Evolutionary conservation across 2,888 invertebrate genomes (phyloP).

Genomic region (Scaptomyza caliginosa): DNA sequence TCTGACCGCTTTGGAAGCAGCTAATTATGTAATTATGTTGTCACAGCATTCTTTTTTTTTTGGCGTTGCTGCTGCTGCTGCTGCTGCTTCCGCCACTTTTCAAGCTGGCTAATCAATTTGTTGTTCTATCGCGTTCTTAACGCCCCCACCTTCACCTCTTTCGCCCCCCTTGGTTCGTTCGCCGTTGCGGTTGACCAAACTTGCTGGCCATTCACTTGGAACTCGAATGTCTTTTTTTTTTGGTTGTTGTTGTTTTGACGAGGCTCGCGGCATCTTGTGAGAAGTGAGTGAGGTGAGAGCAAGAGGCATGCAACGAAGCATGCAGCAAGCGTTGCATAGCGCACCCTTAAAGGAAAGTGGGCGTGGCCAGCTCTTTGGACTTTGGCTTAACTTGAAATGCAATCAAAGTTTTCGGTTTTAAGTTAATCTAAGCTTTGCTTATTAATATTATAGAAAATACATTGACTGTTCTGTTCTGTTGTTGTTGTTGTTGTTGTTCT

Average conservation of each 20-base stretch:
- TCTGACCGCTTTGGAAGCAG: constrained; percentile 63
- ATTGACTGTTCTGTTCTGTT: constrained; percentile 10
- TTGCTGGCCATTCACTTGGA: constrained; percentile 64
- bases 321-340: constrained; percentile 25
- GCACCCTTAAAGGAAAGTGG: constrained; percentile 25
- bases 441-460: constrained; percentile 44
- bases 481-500: constrained; percentile 19
- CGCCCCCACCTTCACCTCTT: neutral
- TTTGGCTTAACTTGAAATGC: too few species aligned
- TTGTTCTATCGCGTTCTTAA: constrained; percentile 36
- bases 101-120: constrained; percentile 62
- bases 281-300: neutral
- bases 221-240: constrained; percentile 31
- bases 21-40: constrained; percentile 82
- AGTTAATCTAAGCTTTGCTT: constrained; percentile 24
- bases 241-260: too few species aligned
- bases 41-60: constrained; percentile 55
- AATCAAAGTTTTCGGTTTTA: too few species aligned
- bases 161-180: neutral
- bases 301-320: constrained; percentile 20
- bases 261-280: constrained; percentile 35
- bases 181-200: constrained; percentile 73
- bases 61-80: constrained; percentile 40
- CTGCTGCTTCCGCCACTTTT: constrained; percentile 26
- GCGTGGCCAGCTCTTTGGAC: constrained; percentile 36